Conservation (phyloP, 2,888 invertebrate species). For the Amorpha juglandis region DNA sequence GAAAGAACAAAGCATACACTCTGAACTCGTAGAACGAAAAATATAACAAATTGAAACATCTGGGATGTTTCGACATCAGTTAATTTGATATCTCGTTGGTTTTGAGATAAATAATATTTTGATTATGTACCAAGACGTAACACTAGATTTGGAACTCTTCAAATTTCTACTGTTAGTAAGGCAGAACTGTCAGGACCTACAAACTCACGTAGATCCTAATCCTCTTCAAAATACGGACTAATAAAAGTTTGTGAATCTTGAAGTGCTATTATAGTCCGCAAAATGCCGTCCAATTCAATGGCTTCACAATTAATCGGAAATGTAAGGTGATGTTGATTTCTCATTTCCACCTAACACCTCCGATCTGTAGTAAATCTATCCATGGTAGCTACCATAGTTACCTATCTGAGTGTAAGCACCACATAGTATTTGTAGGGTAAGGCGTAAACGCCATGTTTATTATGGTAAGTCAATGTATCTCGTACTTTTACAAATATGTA, state of each 20-base stretch:
- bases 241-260: too few species aligned
- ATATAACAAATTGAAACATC: not conserved
- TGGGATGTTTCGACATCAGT: not conserved
- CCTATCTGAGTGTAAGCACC: too few species aligned
- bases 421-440: too few species aligned
- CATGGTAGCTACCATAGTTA: too few species aligned
- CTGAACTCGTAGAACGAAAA: not conserved
- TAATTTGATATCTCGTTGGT: not conserved
- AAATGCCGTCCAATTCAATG: not conserved
- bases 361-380: not conserved
- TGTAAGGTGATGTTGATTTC: not conserved
- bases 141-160: not conserved
- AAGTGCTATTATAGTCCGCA: too few species aligned
- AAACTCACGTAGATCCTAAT: too few species aligned
- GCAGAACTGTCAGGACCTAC: not conserved
- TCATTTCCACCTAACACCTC: not conserved
- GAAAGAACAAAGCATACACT: not conserved
- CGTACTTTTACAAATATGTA: too few species aligned
- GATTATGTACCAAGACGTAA: not conserved
- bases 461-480: too few species aligned
- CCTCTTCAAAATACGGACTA: too few species aligned
- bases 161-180: not conserved
- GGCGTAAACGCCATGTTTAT: too few species aligned
- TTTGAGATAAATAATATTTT: not conserved
- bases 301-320: not conserved